These are phyloP conservation scores for Drosophila nannoptera DNA, from an alignment of 1,140 invertebrate species.

Conservation along the genomic window DNA sequence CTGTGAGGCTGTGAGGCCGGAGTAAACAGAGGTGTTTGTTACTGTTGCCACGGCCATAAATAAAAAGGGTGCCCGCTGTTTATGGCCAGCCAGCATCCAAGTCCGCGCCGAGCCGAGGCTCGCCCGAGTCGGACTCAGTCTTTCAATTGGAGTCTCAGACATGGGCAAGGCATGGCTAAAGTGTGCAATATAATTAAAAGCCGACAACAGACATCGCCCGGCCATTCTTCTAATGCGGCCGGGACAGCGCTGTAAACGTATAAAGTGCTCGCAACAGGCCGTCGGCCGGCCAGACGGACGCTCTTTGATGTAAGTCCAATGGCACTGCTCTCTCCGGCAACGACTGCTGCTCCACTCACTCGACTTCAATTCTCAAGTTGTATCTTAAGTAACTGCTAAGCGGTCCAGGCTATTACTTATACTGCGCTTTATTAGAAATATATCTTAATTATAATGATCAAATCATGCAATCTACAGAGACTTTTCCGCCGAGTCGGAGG, in stretches of 20 bases:
- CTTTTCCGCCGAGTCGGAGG: too few species aligned
- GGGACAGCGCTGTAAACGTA: conserved; percentile 66
- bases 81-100: conserved; percentile 53
- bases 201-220: conserved; percentile 65
- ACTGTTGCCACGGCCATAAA: conserved; percentile 66
- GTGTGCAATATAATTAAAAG: conserved; percentile 79
- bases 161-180: conserved; percentile 67
- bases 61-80: conserved; percentile 76
- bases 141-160: conserved; percentile 53
- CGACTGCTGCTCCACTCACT: neutral
- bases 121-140: conserved; percentile 25
- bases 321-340: conserved; percentile 4
- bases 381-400: neutral
- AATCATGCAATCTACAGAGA: too few species aligned
- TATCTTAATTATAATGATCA: too few species aligned
- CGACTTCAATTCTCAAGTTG: neutral
- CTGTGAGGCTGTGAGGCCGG: conserved; percentile 26
- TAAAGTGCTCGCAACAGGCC: conserved; percentile 50
- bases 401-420: neutral
- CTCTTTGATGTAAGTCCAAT: conserved; percentile 67
- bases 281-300: conserved; percentile 29
- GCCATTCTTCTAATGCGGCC: conserved; percentile 68
- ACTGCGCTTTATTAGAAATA: neutral
- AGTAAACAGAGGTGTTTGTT: conserved; percentile 77
- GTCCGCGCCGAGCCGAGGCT: conserved; percentile 15